Percentiles rank a stretch among this genome's conserved stretches.
Conservation (phyloP, 1,140 invertebrate genomes). For the Pseudomyrmex gracilis region DNA sequence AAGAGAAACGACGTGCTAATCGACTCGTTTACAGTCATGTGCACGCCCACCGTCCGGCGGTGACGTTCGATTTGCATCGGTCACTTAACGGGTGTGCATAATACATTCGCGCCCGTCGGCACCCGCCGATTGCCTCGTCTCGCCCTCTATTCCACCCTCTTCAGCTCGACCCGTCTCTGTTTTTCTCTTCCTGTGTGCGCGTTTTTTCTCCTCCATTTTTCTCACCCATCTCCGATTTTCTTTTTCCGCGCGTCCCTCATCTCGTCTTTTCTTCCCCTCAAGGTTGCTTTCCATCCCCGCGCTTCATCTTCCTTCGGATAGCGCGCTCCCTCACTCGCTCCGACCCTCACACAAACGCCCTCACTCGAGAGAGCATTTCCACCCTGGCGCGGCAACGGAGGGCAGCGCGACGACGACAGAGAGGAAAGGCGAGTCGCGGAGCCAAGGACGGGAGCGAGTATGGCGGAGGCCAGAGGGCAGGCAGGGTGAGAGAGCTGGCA, state of each 20-base stretch:
- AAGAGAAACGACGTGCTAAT: constrained; percentile 76
- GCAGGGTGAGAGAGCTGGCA: constrained; percentile 75
- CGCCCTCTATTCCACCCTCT: constrained; percentile 53
- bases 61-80: constrained; percentile 76
- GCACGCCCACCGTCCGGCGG: constrained; percentile 80
- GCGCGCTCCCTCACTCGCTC: constrained; percentile 47
- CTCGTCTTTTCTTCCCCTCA: constrained; percentile 66
- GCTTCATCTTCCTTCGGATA: constrained; percentile 24
- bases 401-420: constrained; percentile 36
- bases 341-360: constrained; percentile 63
- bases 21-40: constrained; percentile 82
- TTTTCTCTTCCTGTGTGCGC: constrained; percentile 44
- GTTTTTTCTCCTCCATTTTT: constrained; percentile 61
- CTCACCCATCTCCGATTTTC: constrained; percentile 49
- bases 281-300: constrained; percentile 52
- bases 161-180: constrained; percentile 58
- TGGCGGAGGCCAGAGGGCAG: constrained; percentile 69
- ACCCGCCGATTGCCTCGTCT: constrained; percentile 36
- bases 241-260: constrained; percentile 37
- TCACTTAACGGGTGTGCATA: constrained; percentile 74
- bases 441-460: constrained; percentile 71
- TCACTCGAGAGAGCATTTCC: constrained; percentile 80
- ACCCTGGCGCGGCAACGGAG: constrained; percentile 72
- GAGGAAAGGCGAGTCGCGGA: constrained; percentile 77
- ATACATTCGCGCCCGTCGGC: constrained; percentile 59